Conservation (phyloP, 2,797 vertebrate genomes). For the Spatula clypeata region DNA sequence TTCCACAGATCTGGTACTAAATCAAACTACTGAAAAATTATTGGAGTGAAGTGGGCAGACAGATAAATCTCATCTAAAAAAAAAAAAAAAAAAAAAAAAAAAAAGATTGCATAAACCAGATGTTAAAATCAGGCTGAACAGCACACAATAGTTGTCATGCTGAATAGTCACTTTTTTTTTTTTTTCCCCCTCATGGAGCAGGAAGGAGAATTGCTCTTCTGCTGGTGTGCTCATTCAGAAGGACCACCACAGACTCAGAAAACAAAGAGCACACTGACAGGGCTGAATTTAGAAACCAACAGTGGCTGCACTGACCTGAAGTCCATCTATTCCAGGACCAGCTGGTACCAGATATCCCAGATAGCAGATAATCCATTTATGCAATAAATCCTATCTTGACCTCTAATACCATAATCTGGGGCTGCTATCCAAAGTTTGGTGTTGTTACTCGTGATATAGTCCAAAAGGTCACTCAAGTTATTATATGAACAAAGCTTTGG, state of each 20-base stretch:
- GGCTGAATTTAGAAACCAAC: background rate
- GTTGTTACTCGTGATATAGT: background rate
- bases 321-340: background rate
- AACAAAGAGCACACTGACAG: background rate
- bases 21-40: background rate
- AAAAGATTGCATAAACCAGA: background rate
- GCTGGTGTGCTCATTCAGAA: background rate
- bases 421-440: background rate
- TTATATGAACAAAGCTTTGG: background rate
- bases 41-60: background rate
- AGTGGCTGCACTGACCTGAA: conserved; percentile 2
- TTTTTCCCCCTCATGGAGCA: background rate
- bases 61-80: background rate
- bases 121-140: background rate
- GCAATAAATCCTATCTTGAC: background rate
- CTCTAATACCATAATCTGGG: background rate
- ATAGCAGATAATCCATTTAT: background rate
- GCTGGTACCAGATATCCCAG: background rate
- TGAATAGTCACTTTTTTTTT: background rate
- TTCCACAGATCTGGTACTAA: background rate
- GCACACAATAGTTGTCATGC: background rate
- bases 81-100: background rate
- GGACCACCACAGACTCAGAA: background rate
- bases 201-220: background rate
- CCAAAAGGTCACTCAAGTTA: background rate